Base-by-base conservation (phyloP, 1,140 invertebrate species). In the Ladona fulva region DNA sequence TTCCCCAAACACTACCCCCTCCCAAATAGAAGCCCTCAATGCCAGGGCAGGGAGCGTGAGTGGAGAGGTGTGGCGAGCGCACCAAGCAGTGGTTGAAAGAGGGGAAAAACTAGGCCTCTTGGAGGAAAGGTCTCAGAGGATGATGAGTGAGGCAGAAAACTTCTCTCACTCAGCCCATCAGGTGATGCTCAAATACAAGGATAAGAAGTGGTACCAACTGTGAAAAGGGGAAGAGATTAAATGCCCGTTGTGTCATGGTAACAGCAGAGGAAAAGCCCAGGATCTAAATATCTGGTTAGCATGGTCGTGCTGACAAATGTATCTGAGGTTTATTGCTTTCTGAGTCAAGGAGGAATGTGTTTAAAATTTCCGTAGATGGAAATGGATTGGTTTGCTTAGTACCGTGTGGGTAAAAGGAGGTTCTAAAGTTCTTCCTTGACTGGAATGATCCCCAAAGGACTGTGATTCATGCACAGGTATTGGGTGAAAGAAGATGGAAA, bases 131-230 rank as follows among this genome's bases (percentile, higher is more conserved):
- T 94, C 97, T 16, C 95, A 93, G 83, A 91, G 93, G 79, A 97
- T 99, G 96, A 91, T 93, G 87, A 91, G 89, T 80, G 94, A 96
- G 83, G 95, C 96, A 14, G 93, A 97, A 85, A 92, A 92, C 83
- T 99, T 97, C 88, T 91, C 94, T 74, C 87, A 89, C 77, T 90
- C 93, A 79, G 93, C 97, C 79, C 94, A 97, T 87, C 91, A 94
- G 85, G 91, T 96, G 81, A 95, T 98, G 92, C 91, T 95, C 87
- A 98, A 97, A 87, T 98, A 98, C 89, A 97, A 97, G 87, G 97
- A 99, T 88, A 99, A 98, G 89, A 98, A 98, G 88, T 98, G 97
- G 97, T 98, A 98, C 87, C 96, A 98, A 86, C 92, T 98, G 89
- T 98, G 92, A 96, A 66, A 42, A n/a, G 76, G 52, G 16, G 52